Evolutionary conservation across 1,140 invertebrate species (phyloP).

Genomic region (Philaenus spumarius): DNA sequence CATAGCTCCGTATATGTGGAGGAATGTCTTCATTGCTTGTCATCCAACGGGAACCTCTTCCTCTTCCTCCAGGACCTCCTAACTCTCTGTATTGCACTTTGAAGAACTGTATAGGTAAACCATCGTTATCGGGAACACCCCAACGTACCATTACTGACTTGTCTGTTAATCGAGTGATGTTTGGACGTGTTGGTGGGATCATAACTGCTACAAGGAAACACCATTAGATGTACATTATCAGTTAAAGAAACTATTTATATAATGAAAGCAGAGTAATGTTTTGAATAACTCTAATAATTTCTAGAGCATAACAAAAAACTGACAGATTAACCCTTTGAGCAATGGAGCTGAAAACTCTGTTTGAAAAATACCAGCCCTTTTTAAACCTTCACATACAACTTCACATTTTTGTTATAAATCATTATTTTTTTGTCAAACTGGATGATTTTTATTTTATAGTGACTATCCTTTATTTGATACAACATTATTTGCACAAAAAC

Average conservation of each 20-base stretch:
- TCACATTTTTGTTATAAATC: too few species aligned
- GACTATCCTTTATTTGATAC: too few species aligned
- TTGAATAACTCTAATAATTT: too few species aligned
- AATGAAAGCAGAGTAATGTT: too few species aligned
- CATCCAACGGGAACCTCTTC: slow-evolving; percentile 53
- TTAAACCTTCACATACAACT: too few species aligned
- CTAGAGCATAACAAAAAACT: too few species aligned
- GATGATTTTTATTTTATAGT: too few species aligned
- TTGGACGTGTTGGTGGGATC: slow-evolving; percentile 78
- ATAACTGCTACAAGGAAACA: slow-evolving; percentile 48
- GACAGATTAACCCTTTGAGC: too few species aligned
- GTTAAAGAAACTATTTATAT: background rate
- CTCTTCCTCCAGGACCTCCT: slow-evolving; percentile 41
- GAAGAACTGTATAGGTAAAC: slow-evolving; percentile 79
- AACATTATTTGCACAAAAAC: too few species aligned
- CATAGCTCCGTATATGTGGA: slow-evolving; percentile 60
- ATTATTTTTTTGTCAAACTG: too few species aligned
- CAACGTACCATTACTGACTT: slow-evolving; percentile 90
- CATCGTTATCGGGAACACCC: slow-evolving; percentile 68
- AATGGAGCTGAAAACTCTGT: too few species aligned
- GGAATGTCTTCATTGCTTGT: slow-evolving; percentile 77
- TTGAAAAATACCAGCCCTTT: too few species aligned
- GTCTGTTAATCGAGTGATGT: slow-evolving; percentile 76
- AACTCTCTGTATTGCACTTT: slow-evolving; percentile 81
- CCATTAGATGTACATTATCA: background rate